phyloP scores from a whole-genome alignment of 2,797 vertebrate genomes.

The Eurystomus glaucurus region DNA sequence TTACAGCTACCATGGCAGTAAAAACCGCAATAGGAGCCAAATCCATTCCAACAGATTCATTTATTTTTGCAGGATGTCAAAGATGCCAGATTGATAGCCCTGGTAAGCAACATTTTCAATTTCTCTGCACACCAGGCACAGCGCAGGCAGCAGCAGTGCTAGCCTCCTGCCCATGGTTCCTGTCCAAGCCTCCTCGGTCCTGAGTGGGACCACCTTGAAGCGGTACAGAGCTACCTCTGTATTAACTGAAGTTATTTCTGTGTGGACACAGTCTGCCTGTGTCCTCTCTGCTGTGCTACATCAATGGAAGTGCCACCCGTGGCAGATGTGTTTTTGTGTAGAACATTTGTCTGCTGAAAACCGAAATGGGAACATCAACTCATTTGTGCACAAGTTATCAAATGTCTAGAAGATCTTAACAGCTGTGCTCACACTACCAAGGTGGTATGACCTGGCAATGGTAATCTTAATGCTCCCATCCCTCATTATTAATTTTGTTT shows the following conservation, averaged over 20 bases:
- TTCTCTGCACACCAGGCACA: slow-evolving; percentile 61
- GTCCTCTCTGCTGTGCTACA: slow-evolving; percentile 29
- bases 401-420: slow-evolving; percentile 35
- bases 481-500: background rate
- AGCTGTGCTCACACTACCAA: slow-evolving; percentile 50
- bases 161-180: slow-evolving; percentile 53
- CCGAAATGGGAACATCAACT: background rate
- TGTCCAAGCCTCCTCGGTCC: slow-evolving; percentile 4
- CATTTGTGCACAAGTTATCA: slow-evolving; percentile 15
- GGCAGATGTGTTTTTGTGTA: slow-evolving; percentile 43
- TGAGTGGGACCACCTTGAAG: slow-evolving; percentile 39
- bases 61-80: slow-evolving; percentile 66
- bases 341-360: slow-evolving; percentile 18
- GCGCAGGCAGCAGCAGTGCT: slow-evolving; percentile 42
- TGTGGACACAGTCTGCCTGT: background rate
- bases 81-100: slow-evolving; percentile 72
- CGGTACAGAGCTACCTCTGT: background rate
- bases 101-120: slow-evolving; percentile 67
- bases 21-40: slow-evolving; percentile 55
- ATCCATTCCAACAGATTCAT: slow-evolving; percentile 52
- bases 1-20: slow-evolving; percentile 39
- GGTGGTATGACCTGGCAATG: slow-evolving; percentile 30
- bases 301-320: slow-evolving; percentile 5
- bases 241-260: slow-evolving; percentile 53
- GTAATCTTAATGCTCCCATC: background rate